A percentile compares a stretch with the other conserved stretches of the same genome.
Conservation (phyloP, 2,888 invertebrate genomes). For the Acanthosepion esculentum region DNA sequence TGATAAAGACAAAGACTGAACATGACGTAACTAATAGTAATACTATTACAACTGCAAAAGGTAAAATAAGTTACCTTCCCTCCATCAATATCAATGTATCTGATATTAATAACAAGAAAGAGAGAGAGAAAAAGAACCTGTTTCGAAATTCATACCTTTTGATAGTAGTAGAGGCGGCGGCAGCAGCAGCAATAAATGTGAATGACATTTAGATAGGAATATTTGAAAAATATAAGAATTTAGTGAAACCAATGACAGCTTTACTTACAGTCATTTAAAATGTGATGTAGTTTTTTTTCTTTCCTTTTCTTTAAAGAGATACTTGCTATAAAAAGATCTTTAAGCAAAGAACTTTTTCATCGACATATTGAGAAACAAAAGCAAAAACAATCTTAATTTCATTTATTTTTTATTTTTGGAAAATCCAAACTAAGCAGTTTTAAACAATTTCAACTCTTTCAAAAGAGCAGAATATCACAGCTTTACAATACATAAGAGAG, state of each 20-base stretch:
- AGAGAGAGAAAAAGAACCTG: neutral
- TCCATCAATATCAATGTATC: neutral
- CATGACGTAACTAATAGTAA: neutral
- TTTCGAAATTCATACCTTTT: neutral
- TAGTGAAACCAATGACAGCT: neutral
- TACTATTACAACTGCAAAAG: neutral
- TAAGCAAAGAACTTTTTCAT: neutral
- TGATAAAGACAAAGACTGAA: neutral
- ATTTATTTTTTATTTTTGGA: neutral
- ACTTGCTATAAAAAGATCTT: neutral
- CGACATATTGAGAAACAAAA: neutral
- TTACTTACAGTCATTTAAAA: slow-evolving; percentile 38
- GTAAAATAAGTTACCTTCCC: neutral
- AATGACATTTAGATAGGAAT: neutral
- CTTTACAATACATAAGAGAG: slow-evolving; percentile 43
- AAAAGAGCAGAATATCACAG: slow-evolving; percentile 38
- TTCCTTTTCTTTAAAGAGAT: neutral
- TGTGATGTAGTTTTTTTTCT: neutral
- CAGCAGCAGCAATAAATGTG: neutral
- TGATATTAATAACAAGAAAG: neutral
- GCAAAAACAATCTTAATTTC: slow-evolving; percentile 25
- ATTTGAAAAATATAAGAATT: slow-evolving; percentile 41
- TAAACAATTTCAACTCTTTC: neutral
- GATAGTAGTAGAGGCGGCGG: neutral
- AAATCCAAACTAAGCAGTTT: slow-evolving; percentile 45